Conservation (phyloP, 2,797 vertebrate species). For the Naso thynnoides region DNA sequence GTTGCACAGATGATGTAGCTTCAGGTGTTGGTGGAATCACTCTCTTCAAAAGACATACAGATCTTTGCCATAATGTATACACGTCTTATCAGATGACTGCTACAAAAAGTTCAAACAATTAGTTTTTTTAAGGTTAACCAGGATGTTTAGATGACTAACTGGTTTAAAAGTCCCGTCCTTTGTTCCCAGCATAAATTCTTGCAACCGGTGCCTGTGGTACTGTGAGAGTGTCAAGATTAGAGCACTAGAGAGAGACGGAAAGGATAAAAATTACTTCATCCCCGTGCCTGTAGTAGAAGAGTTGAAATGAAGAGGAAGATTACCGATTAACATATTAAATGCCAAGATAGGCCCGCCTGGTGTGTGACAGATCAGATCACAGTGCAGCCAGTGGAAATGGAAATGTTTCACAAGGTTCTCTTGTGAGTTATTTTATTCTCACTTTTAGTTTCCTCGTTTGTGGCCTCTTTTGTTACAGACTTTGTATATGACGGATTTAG, state of each 20-base stretch:
- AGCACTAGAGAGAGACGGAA: constrained; percentile 39
- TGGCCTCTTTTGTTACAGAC: constrained; percentile 52
- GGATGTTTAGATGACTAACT: constrained; percentile 29
- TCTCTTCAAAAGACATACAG: background rate
- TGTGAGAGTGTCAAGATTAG: constrained; percentile 57
- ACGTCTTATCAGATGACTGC: background rate
- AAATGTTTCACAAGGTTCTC: constrained; percentile 71
- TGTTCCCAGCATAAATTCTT: constrained; percentile 39
- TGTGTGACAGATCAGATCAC: constrained; percentile 75
- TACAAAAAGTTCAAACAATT: background rate
- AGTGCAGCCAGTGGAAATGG: constrained; percentile 68
- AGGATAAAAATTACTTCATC: constrained; percentile 32
- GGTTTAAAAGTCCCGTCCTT: constrained; percentile 3
- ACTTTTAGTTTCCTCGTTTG: constrained; percentile 56
- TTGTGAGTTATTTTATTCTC: constrained; percentile 63
- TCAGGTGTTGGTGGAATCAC: background rate
- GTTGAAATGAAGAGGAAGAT: constrained; percentile 74
- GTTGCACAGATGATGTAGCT: constrained; percentile 15
- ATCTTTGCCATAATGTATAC: constrained; percentile 11
- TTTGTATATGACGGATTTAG: constrained; percentile 59
- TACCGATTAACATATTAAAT: constrained; percentile 82
- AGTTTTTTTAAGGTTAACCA: constrained; percentile 18
- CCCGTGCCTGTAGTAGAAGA: constrained; percentile 59
- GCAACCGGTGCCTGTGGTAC: constrained; percentile 47
- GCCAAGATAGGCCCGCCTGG: constrained; percentile 78